phyloP scores from a whole-genome alignment of 1,140 invertebrate species.

The Dufourea novaeangliae region DNA sequence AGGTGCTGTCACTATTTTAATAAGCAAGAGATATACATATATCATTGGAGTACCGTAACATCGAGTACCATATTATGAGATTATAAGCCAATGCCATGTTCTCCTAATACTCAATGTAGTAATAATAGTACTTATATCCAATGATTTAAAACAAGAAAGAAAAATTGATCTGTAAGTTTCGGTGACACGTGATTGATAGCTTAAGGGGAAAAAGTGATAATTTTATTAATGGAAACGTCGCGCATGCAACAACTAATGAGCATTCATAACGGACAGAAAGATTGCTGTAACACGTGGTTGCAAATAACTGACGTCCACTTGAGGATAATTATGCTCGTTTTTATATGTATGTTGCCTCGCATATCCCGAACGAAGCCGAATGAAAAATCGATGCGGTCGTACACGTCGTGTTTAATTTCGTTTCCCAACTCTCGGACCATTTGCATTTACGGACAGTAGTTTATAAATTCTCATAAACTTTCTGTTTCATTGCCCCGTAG shows the following conservation, averaged over 20 bases:
- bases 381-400: slow-evolving; percentile 27
- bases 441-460: slow-evolving; percentile 5
- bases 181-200: not conserved
- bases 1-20: no score
- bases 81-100: no score
- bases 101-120: no score
- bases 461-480: slow-evolving; percentile 33
- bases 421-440: slow-evolving; percentile 10
- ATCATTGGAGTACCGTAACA: no score
- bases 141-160: no score
- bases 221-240: slow-evolving; percentile 31
- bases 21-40: no score
- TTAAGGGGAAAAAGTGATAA: not conserved
- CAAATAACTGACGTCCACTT: slow-evolving; percentile 4
- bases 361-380: not conserved
- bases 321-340: slow-evolving; percentile 31
- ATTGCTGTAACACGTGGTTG: slow-evolving; percentile 13
- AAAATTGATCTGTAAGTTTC: not conserved
- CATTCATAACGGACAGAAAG: slow-evolving; percentile 14
- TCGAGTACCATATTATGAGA: no score
- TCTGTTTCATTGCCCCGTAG: slow-evolving; percentile 6
- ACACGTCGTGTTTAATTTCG: slow-evolving; percentile 17
- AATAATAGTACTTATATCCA: no score
- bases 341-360: slow-evolving; percentile 1
- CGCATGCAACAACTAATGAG: not conserved